Evolutionary conservation across 2,888 invertebrate genomes (phyloP).

Genomic region (Andrena camellia): DNA sequence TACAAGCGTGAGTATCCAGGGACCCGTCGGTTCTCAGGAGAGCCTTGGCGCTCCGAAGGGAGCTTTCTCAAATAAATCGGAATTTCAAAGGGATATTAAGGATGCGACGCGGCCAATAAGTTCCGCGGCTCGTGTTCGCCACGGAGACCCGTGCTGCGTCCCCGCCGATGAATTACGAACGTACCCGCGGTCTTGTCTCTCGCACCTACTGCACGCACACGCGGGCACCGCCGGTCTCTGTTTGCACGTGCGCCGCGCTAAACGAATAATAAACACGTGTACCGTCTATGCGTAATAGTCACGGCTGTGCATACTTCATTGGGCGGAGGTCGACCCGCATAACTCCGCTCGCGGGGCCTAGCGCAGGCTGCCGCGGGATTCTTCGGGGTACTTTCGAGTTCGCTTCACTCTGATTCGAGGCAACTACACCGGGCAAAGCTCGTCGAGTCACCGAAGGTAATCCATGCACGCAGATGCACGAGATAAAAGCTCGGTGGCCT

Average conservation of each 20-base stretch:
- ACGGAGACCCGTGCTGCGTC: slow-evolving; percentile 9
- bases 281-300: slow-evolving; percentile 51
- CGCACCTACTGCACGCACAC: slow-evolving; percentile 41
- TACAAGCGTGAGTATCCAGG: slow-evolving; percentile 15
- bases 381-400: not conserved
- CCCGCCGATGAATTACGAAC: slow-evolving; percentile 59
- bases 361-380: not conserved
- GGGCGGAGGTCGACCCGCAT: not conserved
- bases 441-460: too few species aligned
- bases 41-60: not conserved
- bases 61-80: slow-evolving; percentile 57
- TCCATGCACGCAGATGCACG: too few species aligned
- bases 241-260: slow-evolving; percentile 17
- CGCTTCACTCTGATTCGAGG: not conserved
- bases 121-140: slow-evolving; percentile 50
- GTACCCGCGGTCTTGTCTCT: slow-evolving; percentile 49
- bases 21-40: slow-evolving; percentile 21
- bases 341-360: not conserved
- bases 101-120: slow-evolving; percentile 51
- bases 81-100: slow-evolving; percentile 52
- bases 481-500: too few species aligned
- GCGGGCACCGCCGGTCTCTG: not conserved
- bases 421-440: too few species aligned
- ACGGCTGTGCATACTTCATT: slow-evolving; percentile 11
- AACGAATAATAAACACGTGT: slow-evolving; percentile 64